Base-by-base conservation (phyloP, 2,797 vertebrate genomes). In the Anguilla marmorata region DNA sequence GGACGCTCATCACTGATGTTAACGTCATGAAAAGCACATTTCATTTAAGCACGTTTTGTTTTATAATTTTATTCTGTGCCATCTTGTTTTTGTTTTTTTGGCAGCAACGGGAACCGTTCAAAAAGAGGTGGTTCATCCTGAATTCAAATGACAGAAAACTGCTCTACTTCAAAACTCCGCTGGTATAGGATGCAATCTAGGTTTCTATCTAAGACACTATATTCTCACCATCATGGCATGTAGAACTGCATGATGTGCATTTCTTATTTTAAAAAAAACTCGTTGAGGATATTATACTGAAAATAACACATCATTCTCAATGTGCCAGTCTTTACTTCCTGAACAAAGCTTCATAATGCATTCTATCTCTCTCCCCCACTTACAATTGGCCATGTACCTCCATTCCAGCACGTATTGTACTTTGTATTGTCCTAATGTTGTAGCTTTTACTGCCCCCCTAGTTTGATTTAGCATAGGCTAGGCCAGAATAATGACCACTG, bases 101-200 rank as follows among this genome's bases (percentile, higher is more conserved):
- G 80, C 91, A 98, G 98, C 97, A 97, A 87, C 95, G 94, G 89
- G 98, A 98, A 91, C 91, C 96, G 30, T 98, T 98, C 91, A 98
- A 96, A 93, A 95, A 95, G 92, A 96, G 98, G 79, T 98, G 98
- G 98, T 98, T 98, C 87, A 96, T 93, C 48, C 92, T 98, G 92
- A 97, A 97, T 89, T 93, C 94, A 14, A 93, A 94, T 86, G 96
- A 97, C 91, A 96, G 97, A 89, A 97, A 93, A 84, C 95, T 98
- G 89, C 93, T 97, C 0, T 98, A 98, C 92, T 98, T 96, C 74
- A 98, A 98, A 95, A 94, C 95, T 60, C 97, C 97, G 0, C 92
- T 98, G 97, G 98, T 98, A 97, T 94, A 79, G 41, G 24, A 52
- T 24, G 21, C 24, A 9, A 69, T 21, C 58, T 69, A 1, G 63